Percentiles rank a stretch among this genome's conserved stretches.
phyloP scores from a whole-genome alignment of 2,113 vertebrate species.

The Oryzias woworae region DNA sequence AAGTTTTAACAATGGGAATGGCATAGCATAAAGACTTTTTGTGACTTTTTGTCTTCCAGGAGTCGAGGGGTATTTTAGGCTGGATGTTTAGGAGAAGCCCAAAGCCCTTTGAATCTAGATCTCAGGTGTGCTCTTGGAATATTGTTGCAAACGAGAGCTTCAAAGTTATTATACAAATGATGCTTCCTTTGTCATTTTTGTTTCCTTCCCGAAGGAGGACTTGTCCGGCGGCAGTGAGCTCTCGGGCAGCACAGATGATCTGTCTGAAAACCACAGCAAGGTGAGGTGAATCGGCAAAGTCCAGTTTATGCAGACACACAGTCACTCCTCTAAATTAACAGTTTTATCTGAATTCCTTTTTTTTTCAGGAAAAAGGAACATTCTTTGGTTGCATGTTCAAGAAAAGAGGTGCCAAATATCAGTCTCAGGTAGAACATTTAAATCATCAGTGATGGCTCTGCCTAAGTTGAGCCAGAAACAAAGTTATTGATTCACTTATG shows the following conservation, averaged over 20 bases:
- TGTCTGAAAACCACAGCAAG: slow-evolving; percentile 27
- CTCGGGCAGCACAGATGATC: slow-evolving; percentile 39
- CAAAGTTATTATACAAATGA: neutral
- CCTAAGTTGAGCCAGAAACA: too few relatives aligned
- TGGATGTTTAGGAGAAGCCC: slow-evolving; percentile 53
- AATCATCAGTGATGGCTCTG: neutral
- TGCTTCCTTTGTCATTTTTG: neutral
- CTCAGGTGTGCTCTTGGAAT: slow-evolving; percentile 37
- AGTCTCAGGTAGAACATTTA: slow-evolving; percentile 41
- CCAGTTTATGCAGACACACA: neutral
- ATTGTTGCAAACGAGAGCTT: neutral
- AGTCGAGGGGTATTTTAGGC: slow-evolving; percentile 44
- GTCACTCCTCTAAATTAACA: accelerated
- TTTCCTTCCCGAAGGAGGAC: slow-evolving; percentile 39
- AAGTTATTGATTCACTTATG: too few relatives aligned
- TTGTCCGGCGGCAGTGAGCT: slow-evolving; percentile 19
- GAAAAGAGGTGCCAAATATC: slow-evolving; percentile 44
- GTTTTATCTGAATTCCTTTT: neutral
- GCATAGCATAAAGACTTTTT: neutral
- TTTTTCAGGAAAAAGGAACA: slow-evolving; percentile 55
- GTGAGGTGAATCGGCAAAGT: slow-evolving; percentile 7
- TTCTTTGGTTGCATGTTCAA: slow-evolving; percentile 53
- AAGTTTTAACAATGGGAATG: too few relatives aligned
- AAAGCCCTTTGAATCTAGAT: slow-evolving; percentile 36
- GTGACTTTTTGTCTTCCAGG: slow-evolving; percentile 23